These are phyloP conservation scores for Panonychus citri DNA, from an alignment of 1,140 invertebrate species.

Conservation along the genomic window DNA sequence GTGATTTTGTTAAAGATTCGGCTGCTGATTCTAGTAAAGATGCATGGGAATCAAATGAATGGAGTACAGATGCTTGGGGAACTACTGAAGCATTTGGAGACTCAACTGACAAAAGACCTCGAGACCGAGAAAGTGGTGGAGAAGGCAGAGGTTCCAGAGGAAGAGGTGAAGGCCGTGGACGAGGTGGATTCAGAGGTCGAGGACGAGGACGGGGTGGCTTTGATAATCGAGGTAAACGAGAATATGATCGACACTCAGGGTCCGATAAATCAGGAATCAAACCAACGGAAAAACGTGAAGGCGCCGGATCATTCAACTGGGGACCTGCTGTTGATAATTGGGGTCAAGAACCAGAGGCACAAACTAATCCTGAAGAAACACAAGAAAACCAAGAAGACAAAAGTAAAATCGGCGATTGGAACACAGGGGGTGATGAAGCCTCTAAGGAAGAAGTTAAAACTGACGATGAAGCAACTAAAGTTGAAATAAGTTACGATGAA, in stretches of 20 bases:
- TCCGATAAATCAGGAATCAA: conserved; percentile 84
- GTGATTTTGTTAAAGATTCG: background rate
- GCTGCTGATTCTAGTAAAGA: background rate
- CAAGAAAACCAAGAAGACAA: conserved; percentile 4
- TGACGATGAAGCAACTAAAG: background rate
- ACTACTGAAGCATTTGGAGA: background rate
- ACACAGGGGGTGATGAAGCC: conserved; percentile 7
- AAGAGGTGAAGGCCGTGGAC: conserved; percentile 19
- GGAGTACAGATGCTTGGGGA: background rate
- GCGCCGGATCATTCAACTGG: conserved; percentile 82
- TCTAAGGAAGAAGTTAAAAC: conserved; percentile 9
- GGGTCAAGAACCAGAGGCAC: background rate
- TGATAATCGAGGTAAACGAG: conserved; percentile 45
- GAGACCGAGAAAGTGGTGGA: background rate
- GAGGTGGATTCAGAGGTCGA: conserved; percentile 17
- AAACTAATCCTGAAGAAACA: conserved; percentile 17
- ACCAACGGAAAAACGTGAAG: conserved; percentile 74
- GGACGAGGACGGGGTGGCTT: conserved; percentile 26
- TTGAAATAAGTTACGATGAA: conserved; percentile 50
- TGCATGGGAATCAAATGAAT: background rate
- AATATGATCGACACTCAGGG: conserved; percentile 82
- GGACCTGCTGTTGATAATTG: conserved; percentile 65
- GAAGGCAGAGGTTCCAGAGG: background rate
- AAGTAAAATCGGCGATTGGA: conserved; percentile 14
- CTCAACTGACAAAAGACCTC: background rate